A percentile compares a stretch with the other conserved stretches of the same genome.
phyloP scores from a whole-genome alignment of 2,888 invertebrate genomes.

The Allophyes oxyacanthae region DNA sequence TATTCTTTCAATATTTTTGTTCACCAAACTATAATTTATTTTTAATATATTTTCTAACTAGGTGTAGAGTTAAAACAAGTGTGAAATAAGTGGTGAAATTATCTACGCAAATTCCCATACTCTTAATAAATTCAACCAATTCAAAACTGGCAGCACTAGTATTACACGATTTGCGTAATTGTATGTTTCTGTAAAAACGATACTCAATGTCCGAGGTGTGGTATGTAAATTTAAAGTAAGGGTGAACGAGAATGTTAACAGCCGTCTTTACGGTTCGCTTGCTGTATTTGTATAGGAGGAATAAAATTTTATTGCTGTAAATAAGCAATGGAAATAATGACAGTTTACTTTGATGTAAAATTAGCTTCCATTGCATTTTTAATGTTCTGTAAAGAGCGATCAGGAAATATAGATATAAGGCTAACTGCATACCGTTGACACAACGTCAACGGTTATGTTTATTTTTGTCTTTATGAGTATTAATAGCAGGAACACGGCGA shows the following conservation, averaged over 20 bases:
- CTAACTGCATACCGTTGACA: slow-evolving; percentile 29
- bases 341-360: slow-evolving; percentile 54
- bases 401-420: slow-evolving; percentile 41
- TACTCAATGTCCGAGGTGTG: slow-evolving; percentile 63
- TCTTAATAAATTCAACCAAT: slow-evolving; percentile 55
- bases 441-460: slow-evolving; percentile 14
- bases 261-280: slow-evolving; percentile 55
- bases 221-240: slow-evolving; percentile 75
- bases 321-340: slow-evolving; percentile 65
- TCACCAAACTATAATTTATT: too few relatives aligned
- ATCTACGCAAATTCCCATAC: slow-evolving; percentile 39
- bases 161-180: slow-evolving; percentile 81
- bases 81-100: slow-evolving; percentile 30
- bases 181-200: slow-evolving; percentile 69
- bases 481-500: background rate
- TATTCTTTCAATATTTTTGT: too few relatives aligned
- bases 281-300: slow-evolving; percentile 52
- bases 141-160: slow-evolving; percentile 66
- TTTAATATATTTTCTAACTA: too few relatives aligned
- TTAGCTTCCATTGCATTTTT: slow-evolving; percentile 46
- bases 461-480: slow-evolving; percentile 4
- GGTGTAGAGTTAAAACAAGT: slow-evolving; percentile 23
- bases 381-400: slow-evolving; percentile 52
- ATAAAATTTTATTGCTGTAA: slow-evolving; percentile 66
- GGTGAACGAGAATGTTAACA: slow-evolving; percentile 60